Conservation (phyloP, 2,888 invertebrate species). For the Acleris laterana region DNA sequence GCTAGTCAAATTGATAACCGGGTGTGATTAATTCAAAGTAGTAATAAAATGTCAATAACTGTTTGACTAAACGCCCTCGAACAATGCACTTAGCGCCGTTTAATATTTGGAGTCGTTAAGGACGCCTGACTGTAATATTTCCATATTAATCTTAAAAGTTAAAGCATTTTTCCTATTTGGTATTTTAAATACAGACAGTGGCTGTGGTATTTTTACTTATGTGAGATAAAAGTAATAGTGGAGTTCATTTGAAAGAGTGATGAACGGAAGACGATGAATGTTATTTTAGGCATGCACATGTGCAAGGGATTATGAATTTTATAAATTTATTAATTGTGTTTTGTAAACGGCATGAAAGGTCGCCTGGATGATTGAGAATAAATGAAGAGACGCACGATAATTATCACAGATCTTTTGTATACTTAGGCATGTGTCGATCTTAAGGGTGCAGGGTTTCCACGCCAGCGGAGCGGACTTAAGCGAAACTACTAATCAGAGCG, state of each 20-base stretch:
- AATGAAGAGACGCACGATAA: constrained; percentile 58
- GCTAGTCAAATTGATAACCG: constrained; percentile 9
- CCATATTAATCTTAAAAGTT: constrained; percentile 75
- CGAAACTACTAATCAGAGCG: too few species aligned
- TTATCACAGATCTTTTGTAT: constrained; percentile 73
- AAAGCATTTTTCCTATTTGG: constrained; percentile 83
- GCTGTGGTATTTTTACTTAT: constrained; percentile 84
- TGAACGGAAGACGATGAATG: constrained; percentile 74
- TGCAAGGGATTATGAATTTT: constrained; percentile 84
- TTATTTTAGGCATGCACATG: constrained; percentile 83
- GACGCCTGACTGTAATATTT: constrained; percentile 78
- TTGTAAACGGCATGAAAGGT: constrained; percentile 73
- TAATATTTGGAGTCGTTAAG: constrained; percentile 63
- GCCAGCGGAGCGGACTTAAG: too few species aligned
- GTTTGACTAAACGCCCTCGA: constrained; percentile 43
- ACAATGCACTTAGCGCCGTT: constrained; percentile 74
- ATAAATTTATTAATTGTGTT: constrained; percentile 78
- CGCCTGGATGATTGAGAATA: constrained; percentile 59
- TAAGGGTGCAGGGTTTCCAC: constrained; percentile 41
- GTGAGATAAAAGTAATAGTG: constrained; percentile 70
- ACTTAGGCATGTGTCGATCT: constrained; percentile 74
- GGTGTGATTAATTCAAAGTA: constrained; percentile 10
- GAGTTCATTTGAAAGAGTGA: constrained; percentile 57
- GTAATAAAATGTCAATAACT: constrained; percentile 32
- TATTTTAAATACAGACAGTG: constrained; percentile 84